These are phyloP conservation scores for Cantharis rustica DNA, from an alignment of 2,888 invertebrate species.

Conservation along the genomic window DNA sequence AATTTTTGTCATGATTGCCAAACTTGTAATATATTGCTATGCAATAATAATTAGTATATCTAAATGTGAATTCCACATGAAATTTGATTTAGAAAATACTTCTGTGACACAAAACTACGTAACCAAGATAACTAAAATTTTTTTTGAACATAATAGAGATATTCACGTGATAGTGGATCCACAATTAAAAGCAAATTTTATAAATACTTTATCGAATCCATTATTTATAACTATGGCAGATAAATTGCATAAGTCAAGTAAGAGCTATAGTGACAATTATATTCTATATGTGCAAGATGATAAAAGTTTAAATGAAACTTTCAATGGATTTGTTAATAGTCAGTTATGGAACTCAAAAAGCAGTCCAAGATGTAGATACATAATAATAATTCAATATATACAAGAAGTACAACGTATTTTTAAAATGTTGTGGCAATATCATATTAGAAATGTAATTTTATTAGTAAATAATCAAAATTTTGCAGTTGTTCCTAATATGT, in stretches of 20 bases:
- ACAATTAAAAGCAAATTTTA: background rate
- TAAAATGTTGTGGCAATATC: background rate
- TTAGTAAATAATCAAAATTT: background rate
- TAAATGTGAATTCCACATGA: background rate
- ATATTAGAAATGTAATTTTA: background rate
- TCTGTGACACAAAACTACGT: background rate
- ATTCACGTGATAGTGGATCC: background rate
- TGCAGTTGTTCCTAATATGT: background rate
- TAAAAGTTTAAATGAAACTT: background rate
- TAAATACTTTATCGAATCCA: background rate
- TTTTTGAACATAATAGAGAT: background rate
- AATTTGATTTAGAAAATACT: background rate
- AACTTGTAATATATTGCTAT: background rate
- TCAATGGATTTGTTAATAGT: background rate
- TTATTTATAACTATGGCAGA: background rate
- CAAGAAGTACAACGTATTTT: background rate
- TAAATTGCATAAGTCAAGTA: background rate
- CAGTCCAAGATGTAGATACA: background rate
- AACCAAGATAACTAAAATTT: background rate
- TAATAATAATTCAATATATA: background rate
- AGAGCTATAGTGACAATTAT: background rate
- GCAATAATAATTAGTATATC: background rate
- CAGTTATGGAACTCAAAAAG: background rate
- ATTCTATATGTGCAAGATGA: background rate
- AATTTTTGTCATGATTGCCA: too few species aligned